Conservation (phyloP, 2,888 invertebrate species). For the Petrophora chlorosata region DNA sequence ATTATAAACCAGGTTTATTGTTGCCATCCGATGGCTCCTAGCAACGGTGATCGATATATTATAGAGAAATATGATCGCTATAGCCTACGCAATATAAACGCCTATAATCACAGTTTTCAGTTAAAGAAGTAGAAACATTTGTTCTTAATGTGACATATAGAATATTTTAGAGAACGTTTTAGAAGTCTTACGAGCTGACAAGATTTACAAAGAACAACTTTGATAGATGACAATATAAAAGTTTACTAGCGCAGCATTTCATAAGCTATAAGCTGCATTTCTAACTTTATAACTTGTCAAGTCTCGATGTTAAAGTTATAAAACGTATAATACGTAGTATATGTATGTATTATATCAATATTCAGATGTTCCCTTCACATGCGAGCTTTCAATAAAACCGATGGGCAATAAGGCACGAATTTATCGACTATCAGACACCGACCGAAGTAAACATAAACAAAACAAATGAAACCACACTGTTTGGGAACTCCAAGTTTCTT, state of each 20-base stretch:
- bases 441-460: slow-evolving; percentile 54
- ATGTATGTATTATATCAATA: no score
- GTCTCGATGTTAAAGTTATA: not conserved
- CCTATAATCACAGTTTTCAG: no score
- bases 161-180: no score
- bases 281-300: not conserved
- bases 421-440: slow-evolving; percentile 49
- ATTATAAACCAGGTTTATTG: slow-evolving; percentile 70
- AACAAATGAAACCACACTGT: slow-evolving; percentile 32
- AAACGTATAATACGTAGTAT: no score
- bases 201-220: no score
- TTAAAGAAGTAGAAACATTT: no score
- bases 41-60: slow-evolving; percentile 61
- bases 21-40: slow-evolving; percentile 52
- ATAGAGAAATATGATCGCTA: slow-evolving; percentile 41
- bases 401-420: slow-evolving; percentile 42
- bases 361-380: slow-evolving; percentile 31
- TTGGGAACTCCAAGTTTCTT: slow-evolving; percentile 27
- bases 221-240: no score
- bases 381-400: slow-evolving; percentile 45
- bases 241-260: no score
- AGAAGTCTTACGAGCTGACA: no score
- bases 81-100: no score
- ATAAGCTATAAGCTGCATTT: no score
- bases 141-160: no score